These are phyloP conservation scores for Anguilla japonica DNA, from an alignment of 2,113 vertebrate species.

Conservation along the genomic window DNA sequence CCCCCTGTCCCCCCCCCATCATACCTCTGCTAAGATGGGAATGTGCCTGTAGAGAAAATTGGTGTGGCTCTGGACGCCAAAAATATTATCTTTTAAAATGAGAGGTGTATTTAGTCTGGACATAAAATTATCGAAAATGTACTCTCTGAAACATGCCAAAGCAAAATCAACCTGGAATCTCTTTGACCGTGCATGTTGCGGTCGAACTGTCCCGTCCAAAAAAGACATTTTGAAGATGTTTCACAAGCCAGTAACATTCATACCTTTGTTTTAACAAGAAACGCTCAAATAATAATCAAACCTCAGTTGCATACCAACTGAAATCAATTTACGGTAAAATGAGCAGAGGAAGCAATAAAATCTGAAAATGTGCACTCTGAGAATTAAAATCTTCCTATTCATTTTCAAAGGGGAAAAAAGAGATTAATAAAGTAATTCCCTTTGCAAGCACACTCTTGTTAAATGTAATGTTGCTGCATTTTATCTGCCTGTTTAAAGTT, in stretches of 20 bases:
- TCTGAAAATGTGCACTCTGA: background rate
- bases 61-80: background rate
- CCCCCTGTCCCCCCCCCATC: background rate
- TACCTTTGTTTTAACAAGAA: slow-evolving; percentile 21
- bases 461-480: slow-evolving; percentile 4
- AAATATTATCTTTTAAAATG: slow-evolving; percentile 3
- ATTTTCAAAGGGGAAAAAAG: background rate
- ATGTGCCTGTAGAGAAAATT: background rate
- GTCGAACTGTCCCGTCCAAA: slow-evolving; percentile 3
- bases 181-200: slow-evolving; percentile 14
- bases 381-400: background rate
- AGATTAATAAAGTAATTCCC: background rate
- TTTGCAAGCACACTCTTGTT: slow-evolving; percentile 11
- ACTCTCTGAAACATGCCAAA: slow-evolving; percentile 6
- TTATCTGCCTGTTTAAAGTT: background rate
- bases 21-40: background rate
- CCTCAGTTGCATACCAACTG: background rate
- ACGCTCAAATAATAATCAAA: slow-evolving; percentile 17
- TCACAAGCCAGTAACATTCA: slow-evolving; percentile 12
- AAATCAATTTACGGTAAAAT: slow-evolving; percentile 2
- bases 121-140: slow-evolving; percentile 19
- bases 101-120: background rate
- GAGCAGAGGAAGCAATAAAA: background rate
- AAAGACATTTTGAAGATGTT: slow-evolving; percentile 25
- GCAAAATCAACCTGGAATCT: background rate